Conservation (phyloP, 2,113 vertebrate species). For the Diadophis punctatus region DNA sequence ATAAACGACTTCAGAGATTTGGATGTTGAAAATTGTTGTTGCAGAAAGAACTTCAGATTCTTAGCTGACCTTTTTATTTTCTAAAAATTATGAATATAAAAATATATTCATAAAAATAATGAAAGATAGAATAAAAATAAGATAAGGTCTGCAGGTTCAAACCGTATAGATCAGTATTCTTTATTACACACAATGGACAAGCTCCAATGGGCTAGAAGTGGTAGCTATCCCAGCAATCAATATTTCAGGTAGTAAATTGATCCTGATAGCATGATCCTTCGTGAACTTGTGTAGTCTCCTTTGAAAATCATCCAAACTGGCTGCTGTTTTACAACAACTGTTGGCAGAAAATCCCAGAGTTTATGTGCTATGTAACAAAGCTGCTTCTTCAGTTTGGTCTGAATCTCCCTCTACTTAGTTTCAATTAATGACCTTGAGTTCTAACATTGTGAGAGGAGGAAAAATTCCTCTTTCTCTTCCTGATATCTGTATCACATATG, state of each 20-base stretch:
- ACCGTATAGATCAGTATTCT: not conserved
- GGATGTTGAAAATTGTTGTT: not conserved
- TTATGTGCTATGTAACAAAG: not conserved
- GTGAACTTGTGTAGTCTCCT: not conserved
- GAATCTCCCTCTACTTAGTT: not conserved
- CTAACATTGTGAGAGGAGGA: not conserved
- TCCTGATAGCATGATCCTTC: not conserved
- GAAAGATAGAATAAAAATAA: not conserved
- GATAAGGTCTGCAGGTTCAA: not conserved
- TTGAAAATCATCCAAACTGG: not conserved
- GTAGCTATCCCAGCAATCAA: not conserved
- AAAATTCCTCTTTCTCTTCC: not conserved
- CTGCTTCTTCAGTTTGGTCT: not conserved
- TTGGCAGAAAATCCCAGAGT: not conserved
- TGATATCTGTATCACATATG: not conserved
- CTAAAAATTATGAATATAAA: not conserved
- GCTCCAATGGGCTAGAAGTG: not conserved
- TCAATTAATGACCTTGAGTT: not conserved
- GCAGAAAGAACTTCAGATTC: not conserved
- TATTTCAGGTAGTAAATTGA: not conserved
- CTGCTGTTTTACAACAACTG: not conserved
- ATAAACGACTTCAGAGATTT: not conserved
- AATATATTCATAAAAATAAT: not conserved
- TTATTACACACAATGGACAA: not conserved
- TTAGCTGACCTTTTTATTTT: not conserved